Percentiles rank a stretch among this genome's conserved stretches.
These are phyloP conservation scores for Pyrocoelia pectoralis DNA, from an alignment of 2,888 invertebrate species.

Conservation along the genomic window DNA sequence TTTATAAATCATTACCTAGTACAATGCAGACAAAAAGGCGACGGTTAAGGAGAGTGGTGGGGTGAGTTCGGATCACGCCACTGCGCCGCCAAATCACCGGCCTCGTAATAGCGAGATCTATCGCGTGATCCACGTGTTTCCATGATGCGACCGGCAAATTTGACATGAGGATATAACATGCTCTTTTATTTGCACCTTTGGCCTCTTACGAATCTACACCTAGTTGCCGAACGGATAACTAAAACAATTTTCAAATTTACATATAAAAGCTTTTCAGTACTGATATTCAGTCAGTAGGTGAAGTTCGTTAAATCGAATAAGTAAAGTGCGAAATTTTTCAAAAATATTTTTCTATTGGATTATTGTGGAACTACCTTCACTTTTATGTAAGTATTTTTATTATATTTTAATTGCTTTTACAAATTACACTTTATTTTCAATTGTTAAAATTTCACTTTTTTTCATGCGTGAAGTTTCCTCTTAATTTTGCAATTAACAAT, in stretches of 20 bases:
- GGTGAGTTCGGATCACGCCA: slow-evolving; percentile 33
- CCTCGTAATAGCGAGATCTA: slow-evolving; percentile 27
- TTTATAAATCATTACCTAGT: slow-evolving; percentile 4
- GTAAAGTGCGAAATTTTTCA: background rate
- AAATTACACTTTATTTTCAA: background rate
- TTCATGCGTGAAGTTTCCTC: background rate
- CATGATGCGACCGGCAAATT: slow-evolving; percentile 21
- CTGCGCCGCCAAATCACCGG: slow-evolving; percentile 36
- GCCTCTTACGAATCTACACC: slow-evolving; percentile 10
- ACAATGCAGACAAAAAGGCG: slow-evolving; percentile 5
- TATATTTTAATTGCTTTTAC: background rate
- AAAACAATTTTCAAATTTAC: background rate
- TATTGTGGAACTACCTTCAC: background rate
- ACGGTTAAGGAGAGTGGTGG: slow-evolving; percentile 15
- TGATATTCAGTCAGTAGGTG: slow-evolving; percentile 5
- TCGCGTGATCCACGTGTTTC: slow-evolving; percentile 38
- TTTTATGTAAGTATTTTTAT: slow-evolving; percentile 12
- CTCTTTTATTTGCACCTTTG: slow-evolving; percentile 23
- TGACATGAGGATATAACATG: slow-evolving; percentile 27
- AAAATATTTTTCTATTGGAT: slow-evolving; percentile 1
- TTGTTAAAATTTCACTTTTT: background rate
- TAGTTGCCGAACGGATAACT: slow-evolving; percentile 12
- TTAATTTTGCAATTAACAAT: no score
- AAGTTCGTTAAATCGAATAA: background rate
- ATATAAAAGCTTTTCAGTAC: slow-evolving; percentile 20